Conservation (phyloP, 2,113 vertebrate species). For the Larimichthys polyactis region DNA sequence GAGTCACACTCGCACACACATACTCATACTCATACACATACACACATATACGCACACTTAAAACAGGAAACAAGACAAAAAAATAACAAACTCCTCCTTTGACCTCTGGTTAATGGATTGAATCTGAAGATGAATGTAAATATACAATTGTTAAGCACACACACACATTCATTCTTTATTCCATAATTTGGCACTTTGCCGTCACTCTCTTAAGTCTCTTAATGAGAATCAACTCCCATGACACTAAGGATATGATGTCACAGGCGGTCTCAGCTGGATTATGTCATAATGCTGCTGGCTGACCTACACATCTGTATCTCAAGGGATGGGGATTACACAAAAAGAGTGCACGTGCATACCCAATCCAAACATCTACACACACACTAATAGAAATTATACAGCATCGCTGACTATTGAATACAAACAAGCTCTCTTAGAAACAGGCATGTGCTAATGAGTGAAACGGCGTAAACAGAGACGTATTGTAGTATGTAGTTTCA, state of each 20-base stretch:
- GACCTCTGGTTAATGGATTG: slow-evolving; percentile 36
- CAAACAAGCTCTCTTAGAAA: not conserved
- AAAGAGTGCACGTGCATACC: slow-evolving; percentile 16
- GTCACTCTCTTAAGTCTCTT: slow-evolving; percentile 19
- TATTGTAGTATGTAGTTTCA: not conserved
- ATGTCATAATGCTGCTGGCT: slow-evolving; percentile 61
- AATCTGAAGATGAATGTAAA: slow-evolving; percentile 48
- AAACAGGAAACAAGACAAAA: slow-evolving; percentile 33
- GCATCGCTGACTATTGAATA: not conserved
- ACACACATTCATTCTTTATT: not conserved
- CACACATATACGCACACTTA: not conserved
- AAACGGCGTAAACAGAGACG: not conserved
- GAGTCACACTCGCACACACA: slow-evolving; percentile 25
- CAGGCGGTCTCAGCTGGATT: slow-evolving; percentile 52
- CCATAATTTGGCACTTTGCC: slow-evolving; percentile 24
- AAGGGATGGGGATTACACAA: slow-evolving; percentile 33
- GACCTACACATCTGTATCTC: slow-evolving; percentile 32
- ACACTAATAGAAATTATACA: not conserved
- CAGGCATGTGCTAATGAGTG: not conserved
- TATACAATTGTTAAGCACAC: not conserved
- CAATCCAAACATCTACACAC: slow-evolving; percentile 32
- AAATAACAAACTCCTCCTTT: slow-evolving; percentile 52
- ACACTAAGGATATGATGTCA: slow-evolving; percentile 57
- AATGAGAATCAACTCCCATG: slow-evolving; percentile 40
- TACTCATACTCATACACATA: not conserved